Evolutionary conservation across 1,140 invertebrate genomes (phyloP).

Genomic region (Bilobella aurantiaca): DNA sequence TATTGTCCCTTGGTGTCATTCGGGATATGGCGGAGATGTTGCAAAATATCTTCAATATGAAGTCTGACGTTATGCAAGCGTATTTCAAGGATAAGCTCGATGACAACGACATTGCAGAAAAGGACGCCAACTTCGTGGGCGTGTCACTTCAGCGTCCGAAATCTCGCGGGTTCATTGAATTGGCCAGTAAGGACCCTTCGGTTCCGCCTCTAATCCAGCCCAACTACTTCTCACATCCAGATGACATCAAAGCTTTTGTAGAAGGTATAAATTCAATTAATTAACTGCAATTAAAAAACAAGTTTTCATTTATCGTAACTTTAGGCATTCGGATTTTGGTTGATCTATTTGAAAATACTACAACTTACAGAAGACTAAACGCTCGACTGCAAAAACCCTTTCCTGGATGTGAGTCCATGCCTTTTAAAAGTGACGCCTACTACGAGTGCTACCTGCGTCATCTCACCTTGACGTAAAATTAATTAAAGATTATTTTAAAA

Average conservation of each 20-base stretch:
- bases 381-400: neutral
- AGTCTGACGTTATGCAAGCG: too few species aligned
- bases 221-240: conserved; percentile 39
- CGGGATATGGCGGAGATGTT: conserved; percentile 22
- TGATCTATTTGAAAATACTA: neutral
- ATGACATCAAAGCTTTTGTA: conserved; percentile 33
- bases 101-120: neutral
- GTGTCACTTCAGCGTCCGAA: neutral
- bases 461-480: too few species aligned
- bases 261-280: conserved; percentile 38
- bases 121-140: neutral
- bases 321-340: too few species aligned
- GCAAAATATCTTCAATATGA: too few species aligned
- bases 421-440: neutral
- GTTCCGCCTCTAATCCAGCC: conserved; percentile 46
- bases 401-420: neutral
- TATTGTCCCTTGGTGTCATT: conserved; percentile 37
- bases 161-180: conserved; percentile 36
- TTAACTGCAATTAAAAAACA: too few species aligned
- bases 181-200: conserved; percentile 41
- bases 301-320: too few species aligned
- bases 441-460: neutral
- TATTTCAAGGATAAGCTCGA: too few species aligned
- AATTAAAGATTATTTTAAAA: too few species aligned
- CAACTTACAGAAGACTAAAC: neutral